A percentile compares a stretch with the other conserved stretches of the same genome.
These are phyloP conservation scores for Desmodus rotundus DNA, from an alignment of 2,113 vertebrate genomes.

Conservation along the genomic window DNA sequence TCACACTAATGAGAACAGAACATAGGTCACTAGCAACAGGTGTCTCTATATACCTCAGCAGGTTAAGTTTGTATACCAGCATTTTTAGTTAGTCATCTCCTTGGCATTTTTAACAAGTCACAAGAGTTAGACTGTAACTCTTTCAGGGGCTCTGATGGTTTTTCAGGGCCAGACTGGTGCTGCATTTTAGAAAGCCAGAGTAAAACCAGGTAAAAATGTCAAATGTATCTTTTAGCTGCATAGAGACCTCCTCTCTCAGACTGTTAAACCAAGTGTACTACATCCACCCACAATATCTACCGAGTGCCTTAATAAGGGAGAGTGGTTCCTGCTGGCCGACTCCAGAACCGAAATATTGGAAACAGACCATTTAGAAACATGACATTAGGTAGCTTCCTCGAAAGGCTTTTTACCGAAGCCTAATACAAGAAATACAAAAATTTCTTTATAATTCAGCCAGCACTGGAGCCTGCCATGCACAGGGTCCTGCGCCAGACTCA, in stretches of 20 bases:
- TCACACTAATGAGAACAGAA: neutral
- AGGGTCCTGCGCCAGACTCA: neutral
- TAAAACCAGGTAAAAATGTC: neutral
- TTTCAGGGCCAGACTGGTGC: neutral
- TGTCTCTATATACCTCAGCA: neutral
- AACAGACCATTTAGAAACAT: neutral
- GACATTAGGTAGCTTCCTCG: neutral
- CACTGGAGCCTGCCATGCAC: neutral
- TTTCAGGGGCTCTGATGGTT: neutral
- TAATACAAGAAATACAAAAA: neutral
- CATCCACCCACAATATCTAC: neutral
- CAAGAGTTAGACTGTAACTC: neutral
- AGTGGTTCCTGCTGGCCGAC: neutral
- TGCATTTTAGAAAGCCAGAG: neutral
- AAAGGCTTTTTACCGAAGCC: neutral
- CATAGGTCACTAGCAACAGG: neutral
- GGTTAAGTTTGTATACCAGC: neutral
- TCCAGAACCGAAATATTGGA: neutral
- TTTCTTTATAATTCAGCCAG: neutral
- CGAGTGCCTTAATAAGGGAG: neutral
- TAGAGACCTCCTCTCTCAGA: neutral
- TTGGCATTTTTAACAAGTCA: neutral
- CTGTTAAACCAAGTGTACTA: neutral
- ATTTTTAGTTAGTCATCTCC: neutral
- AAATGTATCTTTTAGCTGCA: neutral